Evolutionary conservation across 2,888 invertebrate genomes (phyloP).

Genomic region (Aphrophora alni): DNA sequence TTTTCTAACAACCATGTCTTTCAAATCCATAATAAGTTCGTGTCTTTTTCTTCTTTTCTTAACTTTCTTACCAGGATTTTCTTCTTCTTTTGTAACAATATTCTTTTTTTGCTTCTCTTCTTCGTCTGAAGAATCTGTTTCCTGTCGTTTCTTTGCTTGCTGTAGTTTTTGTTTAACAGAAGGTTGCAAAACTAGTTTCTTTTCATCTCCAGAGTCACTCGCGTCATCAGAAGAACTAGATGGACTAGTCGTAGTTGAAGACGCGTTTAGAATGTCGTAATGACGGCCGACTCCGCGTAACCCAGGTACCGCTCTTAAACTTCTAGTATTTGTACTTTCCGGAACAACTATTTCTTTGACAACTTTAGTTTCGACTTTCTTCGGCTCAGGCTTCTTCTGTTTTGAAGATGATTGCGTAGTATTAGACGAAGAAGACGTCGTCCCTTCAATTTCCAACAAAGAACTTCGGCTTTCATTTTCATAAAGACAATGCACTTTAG

Average conservation of each 20-base stretch:
- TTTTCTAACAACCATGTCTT: slow-evolving; percentile 87
- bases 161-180: slow-evolving; percentile 49
- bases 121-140: slow-evolving; percentile 55
- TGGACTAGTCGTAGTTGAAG: slow-evolving; percentile 59
- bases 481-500: slow-evolving; percentile 89
- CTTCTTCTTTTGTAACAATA: slow-evolving; percentile 38
- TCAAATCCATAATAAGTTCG: slow-evolving; percentile 77
- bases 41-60: slow-evolving; percentile 63
- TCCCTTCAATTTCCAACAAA: slow-evolving; percentile 43
- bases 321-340: slow-evolving; percentile 57
- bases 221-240: slow-evolving; percentile 44
- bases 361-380: slow-evolving; percentile 48
- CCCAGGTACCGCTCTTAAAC: slow-evolving; percentile 75
- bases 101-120: slow-evolving; percentile 53
- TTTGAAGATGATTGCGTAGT: slow-evolving; percentile 41
- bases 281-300: slow-evolving; percentile 79
- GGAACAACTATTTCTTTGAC: slow-evolving; percentile 26
- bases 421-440: slow-evolving; percentile 31
- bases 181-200: slow-evolving; percentile 33
- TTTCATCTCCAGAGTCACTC: slow-evolving; percentile 55
- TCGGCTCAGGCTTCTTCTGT: slow-evolving; percentile 37
- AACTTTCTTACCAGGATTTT: slow-evolving; percentile 54
- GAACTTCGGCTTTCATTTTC: slow-evolving; percentile 71
- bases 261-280: slow-evolving; percentile 79
- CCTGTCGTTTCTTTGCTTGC: slow-evolving; percentile 54